phyloP scores from a whole-genome alignment of 1,140 invertebrate species.

The Scaptomyza hsui region DNA sequence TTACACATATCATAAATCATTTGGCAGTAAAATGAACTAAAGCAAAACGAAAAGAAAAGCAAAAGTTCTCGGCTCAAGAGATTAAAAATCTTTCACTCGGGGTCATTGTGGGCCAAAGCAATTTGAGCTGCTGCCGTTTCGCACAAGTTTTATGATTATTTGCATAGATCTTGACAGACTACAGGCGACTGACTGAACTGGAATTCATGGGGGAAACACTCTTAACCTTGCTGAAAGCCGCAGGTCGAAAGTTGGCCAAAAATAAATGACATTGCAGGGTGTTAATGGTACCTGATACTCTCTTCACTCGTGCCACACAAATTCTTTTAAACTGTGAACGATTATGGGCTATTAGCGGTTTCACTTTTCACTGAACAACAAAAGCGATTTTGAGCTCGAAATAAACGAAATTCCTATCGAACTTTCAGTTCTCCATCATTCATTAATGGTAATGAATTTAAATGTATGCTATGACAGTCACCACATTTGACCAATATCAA shows the following conservation, averaged over 20 bases:
- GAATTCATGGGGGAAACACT: constrained; percentile 29
- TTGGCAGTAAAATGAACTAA: constrained; percentile 45
- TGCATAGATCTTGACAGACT: constrained; percentile 51
- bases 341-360: constrained; percentile 68
- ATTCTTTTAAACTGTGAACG: constrained; percentile 30
- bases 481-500: constrained; percentile 30
- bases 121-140: constrained; percentile 48
- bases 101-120: constrained; percentile 67
- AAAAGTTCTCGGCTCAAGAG: constrained; percentile 56
- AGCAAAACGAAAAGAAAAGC: constrained; percentile 54
- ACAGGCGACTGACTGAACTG: constrained; percentile 56
- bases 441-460: constrained; percentile 9
- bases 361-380: constrained; percentile 58
- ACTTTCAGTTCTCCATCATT: constrained; percentile 44
- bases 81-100: constrained; percentile 27
- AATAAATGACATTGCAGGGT: constrained; percentile 57
- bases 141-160: constrained; percentile 59
- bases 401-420: constrained; percentile 35
- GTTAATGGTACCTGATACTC: constrained; percentile 48
- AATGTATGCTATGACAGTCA: constrained; percentile 30
- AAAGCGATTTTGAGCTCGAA: too few species aligned
- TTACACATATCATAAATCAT: constrained; percentile 65
- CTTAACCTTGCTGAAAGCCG: constrained; percentile 43
- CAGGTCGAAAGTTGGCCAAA: constrained; percentile 38
- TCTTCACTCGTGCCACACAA: constrained; percentile 27